Conservation (phyloP, 2,113 vertebrate genomes). For the Myotis yumanensis region DNA sequence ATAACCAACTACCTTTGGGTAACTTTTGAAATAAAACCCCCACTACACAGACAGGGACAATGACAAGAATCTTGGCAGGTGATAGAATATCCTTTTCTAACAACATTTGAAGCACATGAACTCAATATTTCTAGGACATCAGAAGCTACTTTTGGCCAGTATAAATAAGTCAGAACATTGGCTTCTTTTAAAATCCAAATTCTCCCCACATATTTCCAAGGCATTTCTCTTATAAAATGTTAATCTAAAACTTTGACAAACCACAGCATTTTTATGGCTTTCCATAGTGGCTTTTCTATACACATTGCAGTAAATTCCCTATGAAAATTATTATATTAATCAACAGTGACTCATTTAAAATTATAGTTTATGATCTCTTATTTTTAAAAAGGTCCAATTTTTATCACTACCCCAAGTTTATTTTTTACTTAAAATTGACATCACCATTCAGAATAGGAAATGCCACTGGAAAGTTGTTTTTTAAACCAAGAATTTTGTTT, state of each 20-base stretch:
- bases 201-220: constrained; percentile 33
- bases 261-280: constrained; percentile 51
- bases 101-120: not conserved
- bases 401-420: constrained; percentile 65
- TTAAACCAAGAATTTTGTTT: constrained; percentile 59
- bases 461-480: constrained; percentile 70
- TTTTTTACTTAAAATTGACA: constrained; percentile 63
- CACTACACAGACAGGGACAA: not conserved
- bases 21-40: constrained; percentile 26
- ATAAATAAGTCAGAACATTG: constrained; percentile 19
- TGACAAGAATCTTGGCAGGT: not conserved
- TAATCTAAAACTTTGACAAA: constrained; percentile 59
- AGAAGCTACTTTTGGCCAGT: not conserved
- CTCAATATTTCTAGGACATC: not conserved
- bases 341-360: constrained; percentile 75
- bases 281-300: constrained; percentile 64
- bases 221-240: constrained; percentile 49
- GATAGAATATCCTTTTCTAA: not conserved
- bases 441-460: constrained; percentile 74
- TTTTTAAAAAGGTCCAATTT: constrained; percentile 68
- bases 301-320: constrained; percentile 65
- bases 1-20: not conserved
- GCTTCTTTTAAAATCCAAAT: constrained; percentile 37
- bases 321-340: constrained; percentile 75
- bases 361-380: constrained; percentile 63